Percentiles rank a stretch among this genome's conserved stretches.
Evolutionary conservation across 2,797 vertebrate genomes (phyloP).

Genomic region (Odontamblyopus lacepedii): DNA sequence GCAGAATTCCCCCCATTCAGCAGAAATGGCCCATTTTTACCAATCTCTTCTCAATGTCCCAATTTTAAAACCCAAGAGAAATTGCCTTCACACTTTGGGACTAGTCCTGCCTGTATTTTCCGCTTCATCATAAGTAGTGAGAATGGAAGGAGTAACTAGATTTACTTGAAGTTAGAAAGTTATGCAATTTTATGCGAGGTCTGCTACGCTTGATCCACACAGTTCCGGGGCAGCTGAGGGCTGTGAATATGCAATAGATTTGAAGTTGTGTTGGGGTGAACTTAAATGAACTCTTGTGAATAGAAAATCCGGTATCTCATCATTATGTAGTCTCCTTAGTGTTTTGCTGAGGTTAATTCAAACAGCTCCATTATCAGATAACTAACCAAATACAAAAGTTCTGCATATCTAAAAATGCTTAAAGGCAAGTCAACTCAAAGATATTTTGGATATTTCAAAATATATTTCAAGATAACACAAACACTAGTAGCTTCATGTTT

Average conservation of each 20-base stretch:
- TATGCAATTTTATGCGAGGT: constrained; percentile 10
- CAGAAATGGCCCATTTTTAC: constrained; percentile 46
- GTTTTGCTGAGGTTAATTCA: not conserved
- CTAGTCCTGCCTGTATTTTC: constrained; percentile 21
- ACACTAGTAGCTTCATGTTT: not conserved
- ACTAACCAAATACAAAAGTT: not conserved
- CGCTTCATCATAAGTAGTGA: constrained; percentile 31
- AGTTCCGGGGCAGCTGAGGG: not conserved
- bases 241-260: not conserved
- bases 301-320: not conserved
- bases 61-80: constrained; percentile 41
- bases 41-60: constrained; percentile 25
- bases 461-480: not conserved
- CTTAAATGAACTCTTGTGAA: not conserved
- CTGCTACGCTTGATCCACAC: not conserved
- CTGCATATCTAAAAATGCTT: not conserved
- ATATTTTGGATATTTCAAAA: not conserved
- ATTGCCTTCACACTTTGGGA: constrained; percentile 33
- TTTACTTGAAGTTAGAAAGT: constrained; percentile 38
- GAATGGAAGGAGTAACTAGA: constrained; percentile 45
- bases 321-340: not conserved
- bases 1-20: constrained; percentile 43
- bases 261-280: constrained; percentile 1
- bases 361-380: not conserved
- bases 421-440: not conserved